These are phyloP conservation scores for Darevskia nairensis DNA, from an alignment of 2,797 vertebrate species.

Conservation along the genomic window DNA sequence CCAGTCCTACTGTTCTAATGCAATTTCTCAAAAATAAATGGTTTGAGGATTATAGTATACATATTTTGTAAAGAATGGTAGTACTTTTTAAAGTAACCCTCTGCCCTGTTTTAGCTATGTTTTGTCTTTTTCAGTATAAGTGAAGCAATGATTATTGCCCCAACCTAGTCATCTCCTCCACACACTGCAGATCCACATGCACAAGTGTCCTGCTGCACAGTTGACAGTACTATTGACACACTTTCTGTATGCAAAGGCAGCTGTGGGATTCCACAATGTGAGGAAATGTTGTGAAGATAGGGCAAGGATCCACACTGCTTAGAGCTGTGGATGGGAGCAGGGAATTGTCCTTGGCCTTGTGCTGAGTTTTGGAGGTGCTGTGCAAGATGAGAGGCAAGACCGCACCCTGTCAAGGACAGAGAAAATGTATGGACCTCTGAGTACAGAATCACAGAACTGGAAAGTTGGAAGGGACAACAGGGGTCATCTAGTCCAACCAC, in stretches of 20 bases:
- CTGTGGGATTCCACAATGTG: neutral
- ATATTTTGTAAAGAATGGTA: neutral
- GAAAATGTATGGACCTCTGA: neutral
- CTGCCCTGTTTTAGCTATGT: neutral
- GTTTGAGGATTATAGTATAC: neutral
- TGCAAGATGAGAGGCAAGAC: neutral
- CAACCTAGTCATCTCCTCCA: neutral
- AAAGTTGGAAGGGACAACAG: too few relatives aligned
- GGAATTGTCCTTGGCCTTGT: neutral
- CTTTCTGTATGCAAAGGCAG: neutral
- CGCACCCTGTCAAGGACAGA: neutral
- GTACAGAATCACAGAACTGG: too few relatives aligned
- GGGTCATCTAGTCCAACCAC: too few relatives aligned
- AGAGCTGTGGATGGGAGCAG: neutral
- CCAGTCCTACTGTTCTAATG: neutral
- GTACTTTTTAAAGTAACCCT: neutral
- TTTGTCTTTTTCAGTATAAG: neutral
- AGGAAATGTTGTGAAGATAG: neutral
- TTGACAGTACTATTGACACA: neutral
- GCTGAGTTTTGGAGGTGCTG: neutral
- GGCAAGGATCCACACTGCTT: neutral
- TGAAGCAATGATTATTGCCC: neutral
- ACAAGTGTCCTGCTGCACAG: neutral
- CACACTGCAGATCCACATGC: neutral
- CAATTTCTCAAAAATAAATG: neutral